These are phyloP conservation scores for Zaprionus capensis DNA, from an alignment of 1,140 invertebrate species.

Conservation along the genomic window DNA sequence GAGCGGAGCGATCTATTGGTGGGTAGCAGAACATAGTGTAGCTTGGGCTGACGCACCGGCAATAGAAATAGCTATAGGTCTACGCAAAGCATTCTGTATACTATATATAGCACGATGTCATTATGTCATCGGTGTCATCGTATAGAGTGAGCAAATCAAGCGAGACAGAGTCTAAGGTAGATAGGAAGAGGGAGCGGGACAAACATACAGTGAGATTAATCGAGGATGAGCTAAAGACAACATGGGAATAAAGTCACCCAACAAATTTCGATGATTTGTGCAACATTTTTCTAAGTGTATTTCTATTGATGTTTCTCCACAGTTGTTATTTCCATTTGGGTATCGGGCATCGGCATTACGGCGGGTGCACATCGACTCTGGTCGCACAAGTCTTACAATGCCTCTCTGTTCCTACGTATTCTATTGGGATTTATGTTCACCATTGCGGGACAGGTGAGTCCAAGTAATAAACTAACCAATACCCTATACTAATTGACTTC, in stretches of 20 bases:
- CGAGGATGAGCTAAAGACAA: neutral
- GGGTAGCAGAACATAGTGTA: conserved; percentile 4
- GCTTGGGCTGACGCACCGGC: conserved; percentile 20
- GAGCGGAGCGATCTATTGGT: conserved; percentile 16
- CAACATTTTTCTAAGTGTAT: conserved; percentile 11
- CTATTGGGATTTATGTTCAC: conserved; percentile 89
- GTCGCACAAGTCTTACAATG: conserved; percentile 93
- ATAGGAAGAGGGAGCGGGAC: neutral
- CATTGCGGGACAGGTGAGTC: conserved; percentile 88
- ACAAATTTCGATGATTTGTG: conserved; percentile 28
- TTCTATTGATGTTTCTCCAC: conserved; percentile 61
- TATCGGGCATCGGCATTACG: conserved; percentile 89
- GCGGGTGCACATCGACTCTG: conserved; percentile 93
- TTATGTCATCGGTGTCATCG: conserved; percentile 63
- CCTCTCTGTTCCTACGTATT: conserved; percentile 89
- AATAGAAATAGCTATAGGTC: conserved; percentile 14
- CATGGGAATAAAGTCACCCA: neutral
- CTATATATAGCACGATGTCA: conserved; percentile 52
- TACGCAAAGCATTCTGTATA: conserved; percentile 13
- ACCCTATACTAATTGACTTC: neutral
- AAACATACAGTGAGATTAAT: neutral
- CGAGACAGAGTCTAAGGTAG: conserved; percentile 13
- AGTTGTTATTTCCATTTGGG: conserved; percentile 86
- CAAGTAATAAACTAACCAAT: neutral
- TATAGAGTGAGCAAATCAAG: conserved; percentile 48